These are phyloP conservation scores for Scopus umbretta DNA, from an alignment of 2,113 vertebrate species.

Conservation along the genomic window DNA sequence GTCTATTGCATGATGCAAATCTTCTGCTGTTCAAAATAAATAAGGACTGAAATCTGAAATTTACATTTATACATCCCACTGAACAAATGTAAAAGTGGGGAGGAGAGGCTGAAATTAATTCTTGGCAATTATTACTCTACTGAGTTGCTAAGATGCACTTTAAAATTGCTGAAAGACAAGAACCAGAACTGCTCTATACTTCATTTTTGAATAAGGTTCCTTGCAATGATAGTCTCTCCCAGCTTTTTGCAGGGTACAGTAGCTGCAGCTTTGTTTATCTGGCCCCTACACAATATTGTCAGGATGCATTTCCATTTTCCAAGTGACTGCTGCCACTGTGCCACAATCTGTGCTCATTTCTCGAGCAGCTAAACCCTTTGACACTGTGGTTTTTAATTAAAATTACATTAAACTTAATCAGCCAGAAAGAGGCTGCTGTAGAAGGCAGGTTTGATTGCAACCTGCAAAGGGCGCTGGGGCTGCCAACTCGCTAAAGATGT, in stretches of 20 bases:
- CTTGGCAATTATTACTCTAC: not conserved
- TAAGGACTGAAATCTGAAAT: not conserved
- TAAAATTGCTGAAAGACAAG: not conserved
- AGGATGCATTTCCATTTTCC: constrained; percentile 95
- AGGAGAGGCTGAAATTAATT: not conserved
- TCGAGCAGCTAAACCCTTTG: constrained; percentile 99
- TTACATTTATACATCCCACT: not conserved
- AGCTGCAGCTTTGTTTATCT: constrained; percentile 78
- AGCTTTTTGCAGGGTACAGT: constrained; percentile 36
- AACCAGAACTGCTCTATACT: not conserved
- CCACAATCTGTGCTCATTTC: constrained; percentile 99
- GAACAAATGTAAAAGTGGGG: not conserved
- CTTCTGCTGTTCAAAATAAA: not conserved
- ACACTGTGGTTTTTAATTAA: constrained; percentile 99
- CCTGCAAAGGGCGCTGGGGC: constrained; percentile 90
- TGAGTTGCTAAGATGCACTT: not conserved
- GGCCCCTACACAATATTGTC: constrained; percentile 82
- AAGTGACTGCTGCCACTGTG: constrained; percentile 96
- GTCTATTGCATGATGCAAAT: not conserved
- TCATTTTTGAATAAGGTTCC: not conserved
- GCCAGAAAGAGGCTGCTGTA: constrained; percentile 93
- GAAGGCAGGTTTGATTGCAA: constrained; percentile 96
- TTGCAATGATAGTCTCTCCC: constrained; percentile 12
- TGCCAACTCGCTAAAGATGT: constrained; percentile 98
- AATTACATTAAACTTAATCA: constrained; percentile 99